Base-by-base conservation (phyloP, 1,140 invertebrate genomes). In the Drosophila watanabei region DNA sequence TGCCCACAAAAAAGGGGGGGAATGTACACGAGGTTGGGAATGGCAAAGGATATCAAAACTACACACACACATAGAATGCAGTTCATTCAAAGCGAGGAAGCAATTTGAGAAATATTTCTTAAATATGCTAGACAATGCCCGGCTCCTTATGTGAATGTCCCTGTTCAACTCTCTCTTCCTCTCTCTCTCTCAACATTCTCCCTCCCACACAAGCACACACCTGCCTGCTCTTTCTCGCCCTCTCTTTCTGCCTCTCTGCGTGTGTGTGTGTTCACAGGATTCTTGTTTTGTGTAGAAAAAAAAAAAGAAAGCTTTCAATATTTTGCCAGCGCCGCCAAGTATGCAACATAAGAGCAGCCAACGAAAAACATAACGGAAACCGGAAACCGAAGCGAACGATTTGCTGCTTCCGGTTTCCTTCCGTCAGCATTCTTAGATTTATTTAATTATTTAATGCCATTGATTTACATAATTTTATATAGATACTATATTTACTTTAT, bases 261-360 rank as follows among this genome's bases (percentile, higher is more conserved):
- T 46, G 43, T 71, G 41, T 69, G 37, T 61, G 39, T 72, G 45
- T 79, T 52, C 41, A 33, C 61, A 79, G 85, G 56, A 54, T 65
- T 79, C 61, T 46, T 72, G 80, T 88, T 87, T 88, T 88, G 80
- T 88, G 84, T 88, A 88, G 85, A 80, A 71, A 71, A 71, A 52
- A 35, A 24, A 24, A 71, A 52, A 35, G 3, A 24, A 56, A 33
- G 70, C 70, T 73, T 73, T 73, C 46, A 43, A 72, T 73, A 57
- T 61, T 39, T 73, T 73, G 46, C 54, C 46, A 60, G 68, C 70
- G 68, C 70, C 70, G 37, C 68, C 54, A 73, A 73, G 46, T 73
- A 62, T 68, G 72, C 69, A 85, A 43, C 45, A 69, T 52, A 52
- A 52, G 32, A 73, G 46, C 43, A 63, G 35, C 33, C 48, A 28